Base-by-base conservation (phyloP, 2,888 invertebrate genomes). In the Reticulitermes lucifugus region DNA sequence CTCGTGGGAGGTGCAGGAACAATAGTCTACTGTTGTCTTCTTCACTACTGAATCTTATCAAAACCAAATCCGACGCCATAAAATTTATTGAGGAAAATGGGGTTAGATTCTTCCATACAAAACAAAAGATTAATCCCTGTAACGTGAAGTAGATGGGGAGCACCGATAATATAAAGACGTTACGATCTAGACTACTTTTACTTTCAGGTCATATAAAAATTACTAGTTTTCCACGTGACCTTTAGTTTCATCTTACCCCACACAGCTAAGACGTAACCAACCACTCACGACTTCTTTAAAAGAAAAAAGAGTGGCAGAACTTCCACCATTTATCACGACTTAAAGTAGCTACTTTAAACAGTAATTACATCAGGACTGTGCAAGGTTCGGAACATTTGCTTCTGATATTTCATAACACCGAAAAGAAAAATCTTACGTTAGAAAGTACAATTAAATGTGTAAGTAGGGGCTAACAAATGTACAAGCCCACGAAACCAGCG, bases 31-130 rank as follows among this genome's bases (percentile, higher is more conserved):
- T 65, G 25, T 12, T 65, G 65, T 65, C 5, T 65, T n/a, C 65
- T n/a, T n/a, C n/a, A 65, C 65, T n/a, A 65, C 65, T 73, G 41
- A 73, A 79, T 79, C 41, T 79, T 79, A 55, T 81, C 55, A 60
- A 60, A 41, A 59, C 60, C 60, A 65, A 60, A 81, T 51, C 29
- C 51, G n/a, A 12, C 65, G 65, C 65, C 25, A 65, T 12, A 12
- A 65, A 65, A 65, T 65, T n/a, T 65, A 65, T n/a, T 65, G 65
- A n/a, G n/a, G 25, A 12, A 35, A 65, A 65, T 25, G 65, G 25
- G 65, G 65, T 65, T 65, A 65, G 65, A 25, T 65, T 65, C 25
- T n/a, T 65, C 65, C n/a, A 65, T n/a, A 65, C n/a, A 65, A 65
- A 65, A 65, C 7, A n/a, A 65, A 65, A n/a, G 65, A 25, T 65